These are phyloP conservation scores for Hylaeus anthracinus DNA, from an alignment of 1,140 invertebrate genomes.

Conservation along the genomic window DNA sequence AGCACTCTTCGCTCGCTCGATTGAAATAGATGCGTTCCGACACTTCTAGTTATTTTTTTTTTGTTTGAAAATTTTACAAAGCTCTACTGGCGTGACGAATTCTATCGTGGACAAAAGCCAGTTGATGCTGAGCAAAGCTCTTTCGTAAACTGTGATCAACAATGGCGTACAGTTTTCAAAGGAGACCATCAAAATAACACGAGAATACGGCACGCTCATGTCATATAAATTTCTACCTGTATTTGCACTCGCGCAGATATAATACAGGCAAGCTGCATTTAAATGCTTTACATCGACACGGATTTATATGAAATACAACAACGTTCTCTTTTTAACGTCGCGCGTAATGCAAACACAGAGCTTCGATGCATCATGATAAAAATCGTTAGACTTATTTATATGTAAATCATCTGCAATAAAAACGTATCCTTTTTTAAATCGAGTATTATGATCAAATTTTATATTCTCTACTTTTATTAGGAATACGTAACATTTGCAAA, in stretches of 20 bases:
- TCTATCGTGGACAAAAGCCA: conserved; percentile 18
- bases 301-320: too few relatives aligned
- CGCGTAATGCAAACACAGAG: neutral
- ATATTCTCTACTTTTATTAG: too few relatives aligned
- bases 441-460: too few relatives aligned
- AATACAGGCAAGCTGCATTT: neutral
- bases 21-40: conserved; percentile 13
- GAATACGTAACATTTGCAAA: too few relatives aligned
- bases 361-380: too few relatives aligned
- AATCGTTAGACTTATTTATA: too few relatives aligned
- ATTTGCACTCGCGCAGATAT: neutral
- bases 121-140: conserved; percentile 7
- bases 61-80: neutral
- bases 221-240: conserved; percentile 28
- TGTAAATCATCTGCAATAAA: too few relatives aligned
- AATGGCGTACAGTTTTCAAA: conserved; percentile 19
- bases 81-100: neutral
- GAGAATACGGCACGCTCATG: conserved; percentile 17
- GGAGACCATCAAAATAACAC: conserved; percentile 8
- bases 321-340: too few relatives aligned
- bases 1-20: neutral
- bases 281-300: conserved; percentile 4
- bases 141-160: conserved; percentile 22
- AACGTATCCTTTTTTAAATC: too few relatives aligned
- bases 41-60: neutral